phyloP scores from a whole-genome alignment of 2,113 vertebrate genomes.

The Pipra filicauda region DNA sequence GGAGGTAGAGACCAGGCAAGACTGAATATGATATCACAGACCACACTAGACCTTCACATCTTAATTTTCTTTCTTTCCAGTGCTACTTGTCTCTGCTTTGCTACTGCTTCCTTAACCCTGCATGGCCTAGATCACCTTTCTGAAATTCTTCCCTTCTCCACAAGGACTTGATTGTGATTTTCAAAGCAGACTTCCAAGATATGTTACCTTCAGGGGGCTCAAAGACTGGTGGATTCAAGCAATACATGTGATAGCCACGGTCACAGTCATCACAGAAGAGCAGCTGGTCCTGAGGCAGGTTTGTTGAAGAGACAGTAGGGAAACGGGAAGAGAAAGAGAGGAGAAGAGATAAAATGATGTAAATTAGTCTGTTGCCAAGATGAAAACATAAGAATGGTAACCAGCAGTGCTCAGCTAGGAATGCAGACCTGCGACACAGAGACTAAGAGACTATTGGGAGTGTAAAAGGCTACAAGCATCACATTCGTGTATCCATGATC shows the following conservation, averaged over 20 bases:
- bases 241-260: constrained; percentile 99
- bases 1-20: neutral
- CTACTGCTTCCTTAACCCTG: neutral
- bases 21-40: neutral
- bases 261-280: constrained; percentile 99
- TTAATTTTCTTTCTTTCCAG: neutral
- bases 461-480: neutral
- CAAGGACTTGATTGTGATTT: neutral
- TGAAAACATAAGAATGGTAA: neutral
- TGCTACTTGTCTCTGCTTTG: neutral
- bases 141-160: neutral
- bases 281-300: constrained; percentile 86
- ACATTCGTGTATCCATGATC: neutral
- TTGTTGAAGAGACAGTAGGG: neutral
- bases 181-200: neutral
- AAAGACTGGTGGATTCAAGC: constrained; percentile 94
- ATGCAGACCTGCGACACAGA: neutral
- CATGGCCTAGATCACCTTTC: neutral
- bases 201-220: constrained; percentile 93
- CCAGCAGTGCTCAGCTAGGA: neutral
- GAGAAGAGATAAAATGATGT: constrained; percentile 16
- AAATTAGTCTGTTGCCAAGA: constrained; percentile 43
- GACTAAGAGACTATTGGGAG: neutral
- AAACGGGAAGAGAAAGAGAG: neutral
- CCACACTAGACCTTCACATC: neutral